phyloP scores from a whole-genome alignment of 2,113 vertebrate genomes.

The Zosterops japonicus region DNA sequence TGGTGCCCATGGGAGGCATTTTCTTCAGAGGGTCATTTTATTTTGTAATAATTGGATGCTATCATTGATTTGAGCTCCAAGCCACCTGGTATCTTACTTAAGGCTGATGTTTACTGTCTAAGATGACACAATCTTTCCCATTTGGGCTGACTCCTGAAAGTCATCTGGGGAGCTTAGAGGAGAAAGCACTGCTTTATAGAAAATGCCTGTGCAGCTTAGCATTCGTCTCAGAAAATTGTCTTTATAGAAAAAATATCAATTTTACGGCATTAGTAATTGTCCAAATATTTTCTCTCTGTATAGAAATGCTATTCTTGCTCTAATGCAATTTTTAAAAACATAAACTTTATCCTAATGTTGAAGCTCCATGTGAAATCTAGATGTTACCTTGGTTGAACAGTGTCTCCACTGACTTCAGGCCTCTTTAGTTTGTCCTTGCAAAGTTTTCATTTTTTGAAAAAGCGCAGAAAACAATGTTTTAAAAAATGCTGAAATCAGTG shows the following conservation, averaged over 20 bases:
- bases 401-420: not conserved
- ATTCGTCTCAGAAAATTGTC: not conserved
- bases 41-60: constrained; percentile 78
- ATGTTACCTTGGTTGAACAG: not conserved
- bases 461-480: not conserved
- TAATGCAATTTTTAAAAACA: not conserved
- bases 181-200: not conserved
- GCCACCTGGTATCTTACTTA: constrained; percentile 78
- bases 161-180: not conserved
- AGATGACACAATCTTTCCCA: not conserved
- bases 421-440: not conserved
- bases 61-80: constrained; percentile 76
- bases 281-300: not conserved
- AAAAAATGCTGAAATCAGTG: not conserved
- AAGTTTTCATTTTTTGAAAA: not conserved
- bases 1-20: constrained; percentile 72
- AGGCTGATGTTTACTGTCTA: constrained; percentile 22
- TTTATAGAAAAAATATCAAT: not conserved
- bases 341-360: not conserved
- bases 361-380: not conserved
- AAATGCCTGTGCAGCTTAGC: not conserved
- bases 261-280: not conserved
- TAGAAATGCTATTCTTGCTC: not conserved
- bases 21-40: constrained; percentile 78
- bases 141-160: not conserved